Evolutionary conservation across 2,888 invertebrate genomes (phyloP), one percentile per base, ranked within the genome.

Genomic region (Thereva unica): DNA sequence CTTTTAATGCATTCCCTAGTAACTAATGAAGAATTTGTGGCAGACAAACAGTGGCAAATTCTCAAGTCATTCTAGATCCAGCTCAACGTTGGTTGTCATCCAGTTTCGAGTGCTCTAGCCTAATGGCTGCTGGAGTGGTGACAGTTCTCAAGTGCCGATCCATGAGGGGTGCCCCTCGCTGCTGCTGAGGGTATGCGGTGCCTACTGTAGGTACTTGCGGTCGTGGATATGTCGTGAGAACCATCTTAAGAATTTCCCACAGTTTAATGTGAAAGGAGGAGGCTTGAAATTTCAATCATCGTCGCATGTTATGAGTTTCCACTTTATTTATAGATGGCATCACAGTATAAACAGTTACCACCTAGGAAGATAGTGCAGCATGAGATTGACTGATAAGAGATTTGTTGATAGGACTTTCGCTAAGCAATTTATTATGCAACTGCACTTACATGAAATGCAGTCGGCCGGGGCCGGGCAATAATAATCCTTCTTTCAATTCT

Each of bases 231-330:
- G 47, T 37, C 57, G 41, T 59, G 57, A 37, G 57, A 59, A 59
- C n/a, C 57, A 59, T 59, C 37, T 59, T 47, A 37, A 59, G 47
- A 59, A 47, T 59, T 59, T 12, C 47, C 45, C 37, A 59, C 35
- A 59, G 34, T n/a, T 44, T 23, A 55, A 42, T 34, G n/a, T 45
- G 44, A 47, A 47, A 47, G 57, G 37, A 47, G 10, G 47, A 59
- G 6, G 45, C 38, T 57, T 59, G 57, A 59, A 59, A 47, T 59
- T 47, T 59, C 47, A 59, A 59, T 59, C 57, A 47, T 37, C 23
- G 57, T 37, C 12, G 34, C 7, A 44, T 35, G 44, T 56, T 41
- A 23, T 12, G 38, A 35, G 45, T 6, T 38, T 59, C 47, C 47
- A 47, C 37, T 59, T 59, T 59, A 59, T 59, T 47, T 59, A 47